phyloP scores from a whole-genome alignment of 2,113 vertebrate genomes.

The Chaetodon trifascialis region DNA sequence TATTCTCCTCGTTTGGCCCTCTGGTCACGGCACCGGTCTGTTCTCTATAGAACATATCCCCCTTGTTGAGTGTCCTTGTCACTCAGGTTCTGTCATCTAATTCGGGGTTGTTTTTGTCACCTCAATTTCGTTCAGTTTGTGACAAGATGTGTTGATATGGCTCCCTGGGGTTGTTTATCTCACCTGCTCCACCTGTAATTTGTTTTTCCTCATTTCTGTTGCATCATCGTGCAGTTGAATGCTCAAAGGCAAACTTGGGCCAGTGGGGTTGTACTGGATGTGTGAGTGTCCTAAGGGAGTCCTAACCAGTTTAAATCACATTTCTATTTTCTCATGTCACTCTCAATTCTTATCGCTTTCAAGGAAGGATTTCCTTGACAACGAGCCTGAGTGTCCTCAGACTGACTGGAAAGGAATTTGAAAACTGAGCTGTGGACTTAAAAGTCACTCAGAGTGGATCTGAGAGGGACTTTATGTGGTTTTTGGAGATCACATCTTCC shows the following conservation, averaged over 20 bases:
- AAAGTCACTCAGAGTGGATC: not conserved
- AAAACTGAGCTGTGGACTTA: not conserved
- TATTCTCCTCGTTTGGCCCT: conserved; percentile 12
- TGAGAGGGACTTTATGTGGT: not conserved
- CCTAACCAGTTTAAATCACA: conserved; percentile 29
- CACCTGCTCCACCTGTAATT: conserved; percentile 52
- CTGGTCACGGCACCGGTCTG: not conserved
- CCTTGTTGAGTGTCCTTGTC: conserved; percentile 8
- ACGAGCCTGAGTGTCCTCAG: conserved; percentile 7
- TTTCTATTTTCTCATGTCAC: conserved; percentile 39
- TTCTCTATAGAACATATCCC: not conserved
- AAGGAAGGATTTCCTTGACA: not conserved
- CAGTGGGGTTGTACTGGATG: not conserved
- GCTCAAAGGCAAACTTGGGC: conserved; percentile 18
- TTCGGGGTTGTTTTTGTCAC: conserved; percentile 45
- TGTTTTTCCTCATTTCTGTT: conserved; percentile 37
- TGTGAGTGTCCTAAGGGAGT: not conserved
- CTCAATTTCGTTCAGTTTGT: conserved; percentile 25
- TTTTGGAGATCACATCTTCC: not conserved
- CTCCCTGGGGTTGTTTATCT: conserved; percentile 56
- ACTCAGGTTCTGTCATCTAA: conserved; percentile 44
- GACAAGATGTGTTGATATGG: conserved; percentile 28
- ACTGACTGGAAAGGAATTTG: conserved; percentile 2
- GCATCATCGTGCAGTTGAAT: conserved; percentile 19
- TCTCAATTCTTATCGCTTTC: not conserved